These are phyloP conservation scores for Cliona cf. orientalis DNA, from an alignment of 37 sponge, comb jelly and placozoan genomes.

Conservation along the genomic window DNA sequence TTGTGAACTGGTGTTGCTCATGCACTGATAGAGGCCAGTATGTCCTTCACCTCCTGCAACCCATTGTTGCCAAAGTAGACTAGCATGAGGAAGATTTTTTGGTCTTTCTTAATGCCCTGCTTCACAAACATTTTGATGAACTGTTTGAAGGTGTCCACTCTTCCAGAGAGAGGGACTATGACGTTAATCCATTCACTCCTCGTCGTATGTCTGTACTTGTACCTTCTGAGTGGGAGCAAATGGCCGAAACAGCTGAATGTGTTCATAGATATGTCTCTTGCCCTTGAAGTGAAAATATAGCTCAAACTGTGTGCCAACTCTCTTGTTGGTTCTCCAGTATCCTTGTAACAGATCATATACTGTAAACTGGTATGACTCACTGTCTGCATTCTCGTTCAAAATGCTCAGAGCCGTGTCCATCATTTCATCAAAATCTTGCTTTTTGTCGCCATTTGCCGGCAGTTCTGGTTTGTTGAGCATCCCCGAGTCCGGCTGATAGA, in stretches of 20 bases:
- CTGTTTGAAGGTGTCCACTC: constrained; percentile 61
- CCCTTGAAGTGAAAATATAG: constrained; percentile 35
- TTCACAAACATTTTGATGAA: constrained; percentile 72
- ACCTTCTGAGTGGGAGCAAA: constrained; percentile 63
- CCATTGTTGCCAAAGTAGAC: constrained; percentile 79
- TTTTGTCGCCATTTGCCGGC: constrained; percentile 47
- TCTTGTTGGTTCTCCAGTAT: constrained; percentile 38
- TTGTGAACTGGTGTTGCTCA: constrained; percentile 20
- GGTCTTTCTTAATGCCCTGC: constrained; percentile 54
- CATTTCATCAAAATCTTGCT: constrained; percentile 48
- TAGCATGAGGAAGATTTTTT: constrained; percentile 59
- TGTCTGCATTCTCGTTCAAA: constrained; percentile 30
- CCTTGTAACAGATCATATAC: constrained; percentile 44
- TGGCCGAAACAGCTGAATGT: constrained; percentile 65
- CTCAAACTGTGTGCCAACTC: constrained; percentile 64
- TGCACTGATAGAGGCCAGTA: constrained; percentile 25
- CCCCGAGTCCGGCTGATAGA: constrained; percentile 64
- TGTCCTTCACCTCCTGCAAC: constrained; percentile 28
- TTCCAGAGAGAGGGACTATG: constrained; percentile 61
- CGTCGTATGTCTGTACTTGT: constrained; percentile 41
- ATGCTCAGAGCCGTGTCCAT: constrained; percentile 41
- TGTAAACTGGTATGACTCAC: constrained; percentile 10
- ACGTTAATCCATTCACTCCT: constrained; percentile 76
- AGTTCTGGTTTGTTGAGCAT: constrained; percentile 72
- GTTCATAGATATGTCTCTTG: constrained; percentile 42